Evolutionary conservation across 1,140 invertebrate species (phyloP), one percentile per base, ranked within the genome.

Genomic region (Saccostrea echinata): DNA sequence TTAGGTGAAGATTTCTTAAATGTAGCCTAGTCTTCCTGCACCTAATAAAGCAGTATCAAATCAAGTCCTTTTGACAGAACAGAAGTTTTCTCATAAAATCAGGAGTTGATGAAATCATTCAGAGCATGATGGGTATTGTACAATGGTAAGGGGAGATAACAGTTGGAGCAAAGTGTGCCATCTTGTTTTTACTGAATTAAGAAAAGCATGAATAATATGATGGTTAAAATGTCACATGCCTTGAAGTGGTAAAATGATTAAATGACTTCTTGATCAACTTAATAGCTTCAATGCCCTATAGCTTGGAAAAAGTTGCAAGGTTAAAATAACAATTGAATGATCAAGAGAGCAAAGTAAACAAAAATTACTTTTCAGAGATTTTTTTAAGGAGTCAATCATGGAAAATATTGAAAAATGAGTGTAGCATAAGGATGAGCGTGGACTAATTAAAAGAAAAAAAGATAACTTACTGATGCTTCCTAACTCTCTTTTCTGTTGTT

Each of bases 321-420:
- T 76, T 76, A 76, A 33, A 76, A 76, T 76, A 76, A 76, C 30
- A 76, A 33, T 76, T 76, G 6, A 30, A 9, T 76, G 13, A 30
- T 12, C 12, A 76, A 76, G 27, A 33, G 3, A 76, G n/a, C 18
- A 61, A n/a, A 18, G 55, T 21, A 18, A 61, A 57, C 6, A 57
- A 57, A 57, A 57, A 57, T 57, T 57, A 43, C 43, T 6, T 43
- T 43, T 43, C n/a, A n/a, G n/a, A n/a, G n/a, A n/a, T 43, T 43
- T 9, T 2, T 43, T 43, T 43, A 0, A 8, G 1, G 43, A 61
- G 6, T 6, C 18, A 61, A 1, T 57, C 0, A 13, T 3, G 13
- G 18, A 61, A 61, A 61, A 61, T 21, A 18, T 61, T 21, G 55
- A 61, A 3, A 21, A 21, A 61, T 21, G 6, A 18, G 6, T 61